phyloP scores from a whole-genome alignment of 2,797 vertebrate species.

The Sebastiscus albofasciatus region DNA sequence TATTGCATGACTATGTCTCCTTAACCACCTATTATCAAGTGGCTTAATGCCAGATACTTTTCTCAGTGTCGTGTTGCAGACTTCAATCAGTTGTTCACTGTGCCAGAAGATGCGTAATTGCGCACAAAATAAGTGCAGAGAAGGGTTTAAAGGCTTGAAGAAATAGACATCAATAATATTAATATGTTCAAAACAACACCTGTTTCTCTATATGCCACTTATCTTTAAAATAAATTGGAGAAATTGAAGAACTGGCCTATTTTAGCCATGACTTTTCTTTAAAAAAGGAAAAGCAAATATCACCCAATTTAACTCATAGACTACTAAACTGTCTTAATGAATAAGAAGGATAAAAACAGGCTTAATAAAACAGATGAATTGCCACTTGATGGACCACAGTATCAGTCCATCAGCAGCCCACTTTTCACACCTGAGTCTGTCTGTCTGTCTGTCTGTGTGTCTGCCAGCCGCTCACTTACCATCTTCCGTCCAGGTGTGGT shows the following conservation, averaged over 20 bases:
- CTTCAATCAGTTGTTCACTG: not conserved
- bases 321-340: not conserved
- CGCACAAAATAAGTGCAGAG: not conserved
- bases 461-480: constrained; percentile 57
- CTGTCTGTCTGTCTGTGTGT: not conserved
- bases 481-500: constrained; percentile 56
- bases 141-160: not conserved
- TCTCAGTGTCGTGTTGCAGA: not conserved
- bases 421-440: constrained; percentile 58
- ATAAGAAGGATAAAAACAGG: not conserved
- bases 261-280: not conserved
- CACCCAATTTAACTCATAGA: not conserved
- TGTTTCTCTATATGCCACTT: not conserved
- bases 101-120: not conserved
- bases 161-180: not conserved
- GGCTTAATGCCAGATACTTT: not conserved
- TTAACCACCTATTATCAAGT: not conserved
- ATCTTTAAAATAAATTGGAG: not conserved
- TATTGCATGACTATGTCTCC: not conserved
- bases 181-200: not conserved
- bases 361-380: not conserved
- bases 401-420: constrained; percentile 41
- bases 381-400: constrained; percentile 32
- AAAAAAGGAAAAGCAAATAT: not conserved
- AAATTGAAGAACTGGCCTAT: no score